phyloP scores from a whole-genome alignment of 2,888 invertebrate genomes.

The Drosophila merina region DNA sequence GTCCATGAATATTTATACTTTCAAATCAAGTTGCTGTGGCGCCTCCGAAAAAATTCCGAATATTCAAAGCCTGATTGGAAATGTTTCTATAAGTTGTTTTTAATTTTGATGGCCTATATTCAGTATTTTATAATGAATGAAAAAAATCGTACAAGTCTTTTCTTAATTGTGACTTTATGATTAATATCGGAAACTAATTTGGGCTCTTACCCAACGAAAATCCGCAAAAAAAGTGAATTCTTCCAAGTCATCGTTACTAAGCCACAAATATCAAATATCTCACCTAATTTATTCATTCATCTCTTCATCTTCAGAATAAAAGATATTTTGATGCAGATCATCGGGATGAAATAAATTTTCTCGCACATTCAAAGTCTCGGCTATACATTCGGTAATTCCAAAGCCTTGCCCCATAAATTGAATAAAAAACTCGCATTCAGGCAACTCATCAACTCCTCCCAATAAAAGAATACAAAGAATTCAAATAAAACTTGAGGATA shows the following conservation, averaged over 20 bases:
- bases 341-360: slow-evolving; percentile 14
- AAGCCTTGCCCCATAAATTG: slow-evolving; percentile 49
- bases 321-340: slow-evolving; percentile 24
- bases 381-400: slow-evolving; percentile 12
- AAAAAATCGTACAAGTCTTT: background rate
- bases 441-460: slow-evolving; percentile 43
- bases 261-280: background rate
- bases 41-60: slow-evolving; percentile 44
- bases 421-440: slow-evolving; percentile 30
- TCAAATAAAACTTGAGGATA: slow-evolving; percentile 35
- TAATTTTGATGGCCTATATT: slow-evolving; percentile 8
- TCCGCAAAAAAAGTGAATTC: background rate
- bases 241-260: slow-evolving; percentile 28
- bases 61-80: slow-evolving; percentile 3
- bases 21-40: slow-evolving; percentile 47
- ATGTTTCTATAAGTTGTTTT: background rate
- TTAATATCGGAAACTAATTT: background rate
- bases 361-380: slow-evolving; percentile 1
- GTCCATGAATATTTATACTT: slow-evolving; percentile 61
- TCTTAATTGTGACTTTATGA: background rate
- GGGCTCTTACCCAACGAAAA: slow-evolving; percentile 4
- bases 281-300: slow-evolving; percentile 24
- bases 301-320: slow-evolving; percentile 8
- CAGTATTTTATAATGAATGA: background rate
- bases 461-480: slow-evolving; percentile 35